Base-by-base conservation (phyloP, 2,797 vertebrate species). In the Bradypodion pumilum region DNA sequence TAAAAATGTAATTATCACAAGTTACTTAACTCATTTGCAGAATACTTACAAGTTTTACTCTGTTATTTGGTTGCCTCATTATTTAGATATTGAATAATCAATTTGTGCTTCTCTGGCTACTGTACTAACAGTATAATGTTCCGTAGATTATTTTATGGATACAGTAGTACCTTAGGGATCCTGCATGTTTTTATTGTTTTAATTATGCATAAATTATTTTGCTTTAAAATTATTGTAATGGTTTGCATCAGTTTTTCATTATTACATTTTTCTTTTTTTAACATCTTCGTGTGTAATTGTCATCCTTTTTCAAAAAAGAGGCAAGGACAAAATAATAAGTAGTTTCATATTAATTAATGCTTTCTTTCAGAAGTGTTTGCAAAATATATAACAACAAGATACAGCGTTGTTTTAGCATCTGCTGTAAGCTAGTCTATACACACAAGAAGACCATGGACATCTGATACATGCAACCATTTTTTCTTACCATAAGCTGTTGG, bases 1-100 rank as follows among this genome's bases (percentile, higher is more conserved):
- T 62, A 72, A 72, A 59, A 77, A 77, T 69, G 4, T 60, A 83
- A 69, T 78, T 63, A 63, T 73, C 15, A 62, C 29, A 74, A n/a
- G 23, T 49, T 15, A 74, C 32, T 74, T 15, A 25, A 29, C 63
- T 44, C 60, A n/a, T 76, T 59, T 59, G 46, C 13, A 23, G 19
- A 42, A 69, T 59, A 7, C 66, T 32, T 83, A 10, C 65, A 44
- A 68, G 35, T 25, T 42, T 37, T 66, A 32, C 59, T 9, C 21
- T 83, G 75, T 83, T 68, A 76, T 75, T 75, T 75, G 73, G 1
- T 4, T 63, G 23, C 72, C 63, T 72, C 25, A 2, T 49, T 49
- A 37, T 32, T 72, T n/a, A 37, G 52, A 7, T 46, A 25, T 73
- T 63, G 72, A 73, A 82, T 40, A 3, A 9, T 52, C 27, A 42